These are phyloP conservation scores for Gryllus longicercus DNA, from an alignment of 2,888 invertebrate genomes.

Conservation along the genomic window DNA sequence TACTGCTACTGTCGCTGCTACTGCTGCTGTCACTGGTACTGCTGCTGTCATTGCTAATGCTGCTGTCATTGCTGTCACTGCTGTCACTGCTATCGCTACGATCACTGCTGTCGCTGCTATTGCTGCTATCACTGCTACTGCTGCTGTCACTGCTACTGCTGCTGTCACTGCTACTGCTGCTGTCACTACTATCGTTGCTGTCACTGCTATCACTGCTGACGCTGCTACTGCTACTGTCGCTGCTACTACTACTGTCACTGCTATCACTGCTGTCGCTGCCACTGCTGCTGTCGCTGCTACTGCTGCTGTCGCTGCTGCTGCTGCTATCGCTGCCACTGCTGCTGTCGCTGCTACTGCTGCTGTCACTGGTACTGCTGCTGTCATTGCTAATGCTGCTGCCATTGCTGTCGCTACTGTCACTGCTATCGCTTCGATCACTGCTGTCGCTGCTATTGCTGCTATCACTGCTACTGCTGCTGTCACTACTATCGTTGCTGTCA, in stretches of 20 bases:
- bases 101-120: background rate
- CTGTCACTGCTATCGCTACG: background rate
- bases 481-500: too few species aligned
- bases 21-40: too few species aligned
- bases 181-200: background rate
- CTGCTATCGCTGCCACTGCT: background rate
- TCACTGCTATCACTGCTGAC: background rate
- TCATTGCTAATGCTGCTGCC: background rate
- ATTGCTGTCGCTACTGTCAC: background rate
- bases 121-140: background rate
- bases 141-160: background rate
- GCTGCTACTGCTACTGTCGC: background rate
- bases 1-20: too few species aligned
- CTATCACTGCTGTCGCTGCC: background rate
- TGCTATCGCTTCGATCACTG: background rate
- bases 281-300: background rate
- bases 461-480: too few species aligned
- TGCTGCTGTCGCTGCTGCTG: background rate
- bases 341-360: background rate
- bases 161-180: background rate
- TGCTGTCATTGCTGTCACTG: background rate
- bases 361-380: background rate
- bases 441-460: background rate
- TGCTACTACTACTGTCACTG: background rate
- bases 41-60: too few species aligned